These are phyloP conservation scores for Gnatocerus cornutus DNA, from an alignment of 2,888 invertebrate species.

Conservation along the genomic window DNA sequence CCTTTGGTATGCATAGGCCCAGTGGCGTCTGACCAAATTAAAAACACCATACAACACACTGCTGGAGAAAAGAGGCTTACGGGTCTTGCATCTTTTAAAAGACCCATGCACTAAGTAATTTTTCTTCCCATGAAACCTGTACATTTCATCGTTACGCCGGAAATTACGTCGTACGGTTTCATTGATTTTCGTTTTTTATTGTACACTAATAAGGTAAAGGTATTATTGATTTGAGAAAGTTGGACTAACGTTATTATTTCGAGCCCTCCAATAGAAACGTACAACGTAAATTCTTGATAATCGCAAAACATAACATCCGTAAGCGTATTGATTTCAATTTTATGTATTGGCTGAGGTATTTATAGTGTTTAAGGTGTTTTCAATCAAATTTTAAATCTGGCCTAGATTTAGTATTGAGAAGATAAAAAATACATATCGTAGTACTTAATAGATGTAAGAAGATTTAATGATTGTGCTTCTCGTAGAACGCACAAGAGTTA, in stretches of 20 bases:
- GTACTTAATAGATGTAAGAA: constrained; percentile 52
- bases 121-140: constrained; percentile 44
- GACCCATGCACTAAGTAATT: constrained; percentile 68
- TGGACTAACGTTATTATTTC: constrained; percentile 43
- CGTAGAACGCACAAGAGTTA: constrained; percentile 58
- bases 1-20: constrained; percentile 91
- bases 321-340: constrained; percentile 49
- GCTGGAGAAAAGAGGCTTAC: constrained; percentile 88
- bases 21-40: constrained; percentile 85
- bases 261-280: constrained; percentile 56
- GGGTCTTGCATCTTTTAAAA: constrained; percentile 71
- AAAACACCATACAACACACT: constrained; percentile 82
- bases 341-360: constrained; percentile 68
- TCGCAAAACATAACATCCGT: constrained; percentile 35
- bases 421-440: constrained; percentile 59
- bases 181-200: constrained; percentile 25
- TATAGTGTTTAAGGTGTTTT: constrained; percentile 63
- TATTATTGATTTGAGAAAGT: constrained; percentile 28
- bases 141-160: constrained; percentile 48
- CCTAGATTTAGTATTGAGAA: constrained; percentile 63
- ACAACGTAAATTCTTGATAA: constrained; percentile 39
- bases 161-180: constrained; percentile 49
- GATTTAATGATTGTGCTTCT: constrained; percentile 51
- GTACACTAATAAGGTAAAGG: constrained; percentile 22
- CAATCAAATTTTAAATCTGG: constrained; percentile 64